A percentile compares a stretch with the other conserved stretches of the same genome.
phyloP scores from a whole-genome alignment of 2,113 vertebrate species.

The Apus apus region DNA sequence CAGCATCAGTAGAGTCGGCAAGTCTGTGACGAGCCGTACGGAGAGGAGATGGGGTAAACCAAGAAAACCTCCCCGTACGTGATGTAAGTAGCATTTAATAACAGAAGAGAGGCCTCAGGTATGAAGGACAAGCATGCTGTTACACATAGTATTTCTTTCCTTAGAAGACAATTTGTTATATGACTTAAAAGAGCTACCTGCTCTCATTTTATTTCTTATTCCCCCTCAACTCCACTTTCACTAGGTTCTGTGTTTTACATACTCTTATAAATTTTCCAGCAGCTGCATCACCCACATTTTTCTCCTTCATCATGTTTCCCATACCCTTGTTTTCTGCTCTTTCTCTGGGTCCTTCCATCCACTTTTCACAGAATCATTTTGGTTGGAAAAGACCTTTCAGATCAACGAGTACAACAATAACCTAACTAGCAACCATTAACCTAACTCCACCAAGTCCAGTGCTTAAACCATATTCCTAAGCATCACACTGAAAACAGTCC shows the following conservation, averaged over 20 bases:
- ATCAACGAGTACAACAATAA: no score
- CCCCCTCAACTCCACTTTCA: not conserved
- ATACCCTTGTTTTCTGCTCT: not conserved
- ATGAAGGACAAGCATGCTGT: not conserved
- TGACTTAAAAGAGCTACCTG: not conserved
- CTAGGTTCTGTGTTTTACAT: not conserved
- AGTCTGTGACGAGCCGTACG: not conserved
- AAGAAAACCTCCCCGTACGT: not conserved
- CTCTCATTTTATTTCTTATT: not conserved
- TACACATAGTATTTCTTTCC: not conserved
- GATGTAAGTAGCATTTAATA: not conserved
- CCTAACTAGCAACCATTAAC: no score
- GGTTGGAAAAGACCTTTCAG: no score
- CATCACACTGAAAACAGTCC: no score
- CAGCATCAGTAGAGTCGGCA: not conserved
- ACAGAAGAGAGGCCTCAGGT: not conserved
- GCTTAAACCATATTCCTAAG: no score
- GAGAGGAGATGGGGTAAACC: not conserved
- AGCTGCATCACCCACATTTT: not conserved
- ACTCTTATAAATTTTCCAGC: not conserved
- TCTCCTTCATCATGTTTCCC: not conserved
- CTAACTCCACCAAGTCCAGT: no score
- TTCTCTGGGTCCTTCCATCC: not conserved
- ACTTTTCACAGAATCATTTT: not conserved
- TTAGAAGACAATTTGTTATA: not conserved